phyloP scores from a whole-genome alignment of 2,113 vertebrate species.

The Marcusenius ussheri region DNA sequence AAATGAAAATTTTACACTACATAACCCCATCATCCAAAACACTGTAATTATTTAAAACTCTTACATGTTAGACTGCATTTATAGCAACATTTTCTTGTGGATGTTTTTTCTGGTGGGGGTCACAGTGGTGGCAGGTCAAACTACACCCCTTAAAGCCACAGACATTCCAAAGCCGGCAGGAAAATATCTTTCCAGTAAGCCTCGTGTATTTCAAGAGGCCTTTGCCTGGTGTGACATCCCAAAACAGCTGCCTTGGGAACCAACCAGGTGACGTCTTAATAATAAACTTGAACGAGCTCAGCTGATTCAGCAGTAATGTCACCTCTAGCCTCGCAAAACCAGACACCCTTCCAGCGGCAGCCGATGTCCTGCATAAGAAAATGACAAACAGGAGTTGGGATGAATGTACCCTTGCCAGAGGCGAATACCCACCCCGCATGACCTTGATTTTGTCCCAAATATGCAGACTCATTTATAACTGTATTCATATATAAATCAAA shows the following conservation, averaged over 20 bases:
- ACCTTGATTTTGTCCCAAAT: not conserved
- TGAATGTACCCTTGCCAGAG: not conserved
- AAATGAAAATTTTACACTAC: not conserved
- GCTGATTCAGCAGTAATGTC: not conserved
- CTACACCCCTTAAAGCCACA: not conserved
- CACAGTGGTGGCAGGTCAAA: not conserved
- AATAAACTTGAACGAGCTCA: not conserved
- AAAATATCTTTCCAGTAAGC: not conserved
- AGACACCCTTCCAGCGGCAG: not conserved
- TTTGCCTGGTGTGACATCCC: not conserved
- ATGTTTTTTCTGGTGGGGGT: not conserved
- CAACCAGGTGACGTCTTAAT: not conserved
- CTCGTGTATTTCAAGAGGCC: not conserved
- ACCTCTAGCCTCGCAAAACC: not conserved
- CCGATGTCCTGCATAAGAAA: not conserved
- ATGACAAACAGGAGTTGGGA: not conserved
- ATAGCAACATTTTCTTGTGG: not conserved
- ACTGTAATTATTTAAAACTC: not conserved
- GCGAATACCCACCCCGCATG: not conserved
- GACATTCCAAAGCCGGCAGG: not conserved
- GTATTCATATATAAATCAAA: not conserved
- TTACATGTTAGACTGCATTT: not conserved
- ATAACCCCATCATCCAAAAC: not conserved
- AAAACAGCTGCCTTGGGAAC: not conserved
- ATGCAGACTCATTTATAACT: not conserved